Base-by-base conservation (phyloP, 2,797 vertebrate genomes). In the Martes flavigula region DNA sequence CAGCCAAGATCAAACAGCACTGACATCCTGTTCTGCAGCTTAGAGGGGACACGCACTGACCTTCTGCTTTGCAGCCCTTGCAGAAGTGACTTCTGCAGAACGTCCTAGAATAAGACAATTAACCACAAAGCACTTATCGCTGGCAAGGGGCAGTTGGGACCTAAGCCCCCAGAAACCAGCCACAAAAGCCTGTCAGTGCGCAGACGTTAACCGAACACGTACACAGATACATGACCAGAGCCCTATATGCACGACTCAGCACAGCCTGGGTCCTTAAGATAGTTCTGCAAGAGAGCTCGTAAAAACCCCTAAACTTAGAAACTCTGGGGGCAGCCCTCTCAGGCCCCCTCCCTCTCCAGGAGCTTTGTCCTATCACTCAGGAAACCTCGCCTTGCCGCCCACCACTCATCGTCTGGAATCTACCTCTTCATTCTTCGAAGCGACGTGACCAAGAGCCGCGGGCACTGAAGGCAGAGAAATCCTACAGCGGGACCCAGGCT, bases 401-500 rank as follows among this genome's bases (percentile, higher is more conserved):
- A 18, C 66, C 18, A 20, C 66, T 68, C 66, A 20, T 35, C 18
- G 2, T 35, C 66, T 4, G 17, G 8, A 10, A 3, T n/a, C 66
- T 10, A 35, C n/a, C n/a, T 10, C n/a, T 68, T 68, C 66, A 2
- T 68, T 68, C 66, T 35, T 20, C 66, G 2, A 35, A 20, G 66
- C 1, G n/a, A 8, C 4, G n/a, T 10, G 66, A 35, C 18, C 66
- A 68, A 35, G 17, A 20, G n/a, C 66, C 1, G 0, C 1, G 18
- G 66, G 66, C n/a, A 5, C n/a, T 35, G 20, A 35, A 35, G n/a
- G 66, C n/a, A 35, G 66, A 68, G n/a, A 35, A 35, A 35, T 35
- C 66, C n/a, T 35, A n/a, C 66, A 68, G 18, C 17, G 10, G n/a
- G 66, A 68, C n/a, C n/a, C 27, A 17, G 25, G 40, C 40, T 43